phyloP scores from a whole-genome alignment of 2,888 invertebrate genomes.

The Drosophila flavopinicola region DNA sequence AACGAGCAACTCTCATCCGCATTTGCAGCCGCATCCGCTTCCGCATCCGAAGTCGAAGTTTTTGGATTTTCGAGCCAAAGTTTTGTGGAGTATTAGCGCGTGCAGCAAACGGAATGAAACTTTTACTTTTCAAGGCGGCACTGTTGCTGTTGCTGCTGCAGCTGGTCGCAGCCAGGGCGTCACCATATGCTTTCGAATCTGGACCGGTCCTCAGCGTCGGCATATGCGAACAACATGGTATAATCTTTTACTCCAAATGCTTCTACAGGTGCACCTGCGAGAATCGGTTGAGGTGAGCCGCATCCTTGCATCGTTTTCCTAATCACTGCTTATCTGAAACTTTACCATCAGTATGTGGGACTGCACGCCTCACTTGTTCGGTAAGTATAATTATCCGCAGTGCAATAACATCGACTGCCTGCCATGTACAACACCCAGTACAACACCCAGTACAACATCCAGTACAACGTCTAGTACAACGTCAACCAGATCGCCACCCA shows the following conservation, averaged over 20 bases:
- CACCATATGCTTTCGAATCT: too few species aligned
- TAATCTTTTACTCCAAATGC: background rate
- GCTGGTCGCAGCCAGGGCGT: background rate
- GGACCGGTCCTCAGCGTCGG: background rate
- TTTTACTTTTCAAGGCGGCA: constrained; percentile 54
- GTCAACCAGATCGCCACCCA: background rate
- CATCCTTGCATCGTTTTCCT: too few species aligned
- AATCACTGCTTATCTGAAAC: background rate
- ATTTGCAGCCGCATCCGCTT: background rate
- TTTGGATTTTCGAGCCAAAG: constrained; percentile 10
- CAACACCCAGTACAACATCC: constrained; percentile 4
- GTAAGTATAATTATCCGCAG: background rate
- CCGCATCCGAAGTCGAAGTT: constrained; percentile 9
- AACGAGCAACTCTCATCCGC: constrained; percentile 13
- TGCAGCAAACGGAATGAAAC: constrained; percentile 45
- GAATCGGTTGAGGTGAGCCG: background rate
- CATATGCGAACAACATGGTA: constrained; percentile 12
- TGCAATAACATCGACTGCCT: constrained; percentile 39
- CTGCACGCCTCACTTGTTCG: background rate
- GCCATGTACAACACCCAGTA: constrained; percentile 16
- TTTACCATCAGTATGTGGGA: background rate
- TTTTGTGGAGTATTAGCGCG: constrained; percentile 46
- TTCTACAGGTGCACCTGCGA: background rate
- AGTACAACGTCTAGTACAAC: background rate
- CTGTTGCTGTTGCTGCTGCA: constrained; percentile 22